Conservation (phyloP, 1,140 invertebrate genomes). For the Drosophila guanche region DNA sequence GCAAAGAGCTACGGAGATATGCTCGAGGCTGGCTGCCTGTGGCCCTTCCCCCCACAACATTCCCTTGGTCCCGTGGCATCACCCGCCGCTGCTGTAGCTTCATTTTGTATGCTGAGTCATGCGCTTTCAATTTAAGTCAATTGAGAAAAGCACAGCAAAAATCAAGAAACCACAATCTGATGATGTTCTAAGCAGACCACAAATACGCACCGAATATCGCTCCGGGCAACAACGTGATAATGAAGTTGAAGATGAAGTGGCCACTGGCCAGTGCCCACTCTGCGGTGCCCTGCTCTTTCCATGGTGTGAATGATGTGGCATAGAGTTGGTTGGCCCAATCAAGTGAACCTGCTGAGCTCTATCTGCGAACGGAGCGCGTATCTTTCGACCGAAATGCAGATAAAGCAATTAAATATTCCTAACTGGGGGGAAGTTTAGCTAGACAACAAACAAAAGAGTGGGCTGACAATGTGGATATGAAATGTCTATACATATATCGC, state of each 20-base stretch:
- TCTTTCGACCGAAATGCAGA: slow-evolving; percentile 30
- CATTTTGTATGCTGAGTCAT: slow-evolving; percentile 70
- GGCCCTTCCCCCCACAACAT: slow-evolving; percentile 5
- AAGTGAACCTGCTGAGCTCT: slow-evolving; percentile 17
- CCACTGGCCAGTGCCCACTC: too few relatives aligned
- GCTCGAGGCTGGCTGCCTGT: slow-evolving; percentile 2
- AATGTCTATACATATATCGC: background rate
- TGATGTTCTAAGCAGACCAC: slow-evolving; percentile 23
- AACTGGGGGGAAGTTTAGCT: slow-evolving; percentile 6
- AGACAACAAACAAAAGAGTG: slow-evolving; percentile 13
- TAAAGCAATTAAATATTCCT: slow-evolving; percentile 38
- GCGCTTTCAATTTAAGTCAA: slow-evolving; percentile 78
- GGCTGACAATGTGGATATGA: slow-evolving; percentile 4
- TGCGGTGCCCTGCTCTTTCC: slow-evolving; percentile 21
- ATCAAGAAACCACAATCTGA: slow-evolving; percentile 65
- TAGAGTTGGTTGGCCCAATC: slow-evolving; percentile 16
- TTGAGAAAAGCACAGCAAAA: slow-evolving; percentile 63
- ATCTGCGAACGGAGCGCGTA: slow-evolving; percentile 27
- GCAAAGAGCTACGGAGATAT: slow-evolving; percentile 31
- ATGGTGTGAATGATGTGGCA: slow-evolving; percentile 30
- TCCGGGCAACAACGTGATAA: slow-evolving; percentile 30
- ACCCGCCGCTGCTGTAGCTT: slow-evolving; percentile 11
- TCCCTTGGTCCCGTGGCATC: background rate
- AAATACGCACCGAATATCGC: slow-evolving; percentile 5
- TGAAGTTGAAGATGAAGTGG: slow-evolving; percentile 26